Conservation (phyloP, 2,113 vertebrate genomes). For the Chelonoidis abingdonii region DNA sequence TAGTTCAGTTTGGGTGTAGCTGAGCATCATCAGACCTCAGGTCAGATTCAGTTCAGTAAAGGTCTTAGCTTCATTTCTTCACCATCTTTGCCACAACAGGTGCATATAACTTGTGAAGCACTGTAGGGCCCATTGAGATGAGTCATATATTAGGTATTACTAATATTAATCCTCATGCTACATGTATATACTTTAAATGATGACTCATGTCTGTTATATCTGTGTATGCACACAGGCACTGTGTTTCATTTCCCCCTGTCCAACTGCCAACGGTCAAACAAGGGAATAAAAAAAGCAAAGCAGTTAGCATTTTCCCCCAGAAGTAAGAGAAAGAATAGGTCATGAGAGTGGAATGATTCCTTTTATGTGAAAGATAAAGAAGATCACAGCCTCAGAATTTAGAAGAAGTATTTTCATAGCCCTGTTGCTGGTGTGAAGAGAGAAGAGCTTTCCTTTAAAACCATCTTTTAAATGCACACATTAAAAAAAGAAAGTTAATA, state of each 20-base stretch:
- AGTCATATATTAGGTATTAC: not conserved
- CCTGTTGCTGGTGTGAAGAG: slow-evolving; percentile 14
- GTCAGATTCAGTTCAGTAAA: slow-evolving; percentile 22
- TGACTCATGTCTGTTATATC: not conserved
- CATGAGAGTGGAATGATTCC: slow-evolving; percentile 6
- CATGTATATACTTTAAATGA: slow-evolving; percentile 25
- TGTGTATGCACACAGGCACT: not conserved
- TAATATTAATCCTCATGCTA: slow-evolving; percentile 4
- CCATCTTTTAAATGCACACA: not conserved
- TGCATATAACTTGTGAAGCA: slow-evolving; percentile 23
- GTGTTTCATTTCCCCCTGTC: not conserved
- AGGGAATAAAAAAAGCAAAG: slow-evolving; percentile 6
- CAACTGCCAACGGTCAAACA: slow-evolving; percentile 10
- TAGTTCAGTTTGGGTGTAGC: slow-evolving; percentile 34
- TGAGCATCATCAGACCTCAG: slow-evolving; percentile 43
- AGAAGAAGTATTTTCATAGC: slow-evolving; percentile 43
- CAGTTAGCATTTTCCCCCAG: not conserved
- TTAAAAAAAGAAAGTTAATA: not conserved
- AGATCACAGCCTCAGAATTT: slow-evolving; percentile 7
- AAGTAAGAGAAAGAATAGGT: slow-evolving; percentile 22
- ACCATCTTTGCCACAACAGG: not conserved
- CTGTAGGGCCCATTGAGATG: not conserved
- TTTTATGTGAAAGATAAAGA: not conserved
- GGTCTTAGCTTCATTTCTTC: slow-evolving; percentile 55
- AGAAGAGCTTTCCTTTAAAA: slow-evolving; percentile 1